Base-by-base conservation (phyloP, 1,140 invertebrate species). In the Trachelipus rathkii region DNA sequence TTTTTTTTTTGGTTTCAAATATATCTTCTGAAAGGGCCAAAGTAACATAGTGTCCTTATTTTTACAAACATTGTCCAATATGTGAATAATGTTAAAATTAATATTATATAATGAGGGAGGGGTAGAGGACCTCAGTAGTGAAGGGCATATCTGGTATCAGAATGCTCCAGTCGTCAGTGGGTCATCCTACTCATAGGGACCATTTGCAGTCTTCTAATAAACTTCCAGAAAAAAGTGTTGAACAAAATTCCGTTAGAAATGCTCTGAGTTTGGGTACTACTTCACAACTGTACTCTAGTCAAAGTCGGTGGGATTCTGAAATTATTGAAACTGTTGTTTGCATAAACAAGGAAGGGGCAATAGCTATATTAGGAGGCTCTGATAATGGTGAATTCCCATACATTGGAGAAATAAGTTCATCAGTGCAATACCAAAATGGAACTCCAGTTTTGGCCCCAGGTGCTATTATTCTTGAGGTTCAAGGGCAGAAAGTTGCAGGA, bases 401-500 rank as follows among this genome's bases (percentile, higher is more conserved):
- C 82, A 78, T 89, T 44, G 86, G 85, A 68, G 78, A 82, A 78
- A 78, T 83, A 77, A 81, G 80, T 75, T 67, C 80, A 76, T 83
- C 85, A 9, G 78, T 87, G 10, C 79, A 84, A 45, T 84, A 86
- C 75, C 83, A 84, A 73, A 85, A 85, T 80, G 85, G 87, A 72
- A 84, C 83, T 75, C 87, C 87, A 69, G 77, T 83, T 13, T 83
- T 87, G 67, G 82, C 84, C 69, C 80, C 84, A 73, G 88, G 86
- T 5, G 88, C 89, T 82, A 85, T 90, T 71, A 83, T 90, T 70
- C 79, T 90, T 71, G 89, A 90, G 82, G 86, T 90, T 71, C 88
- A 91, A 83, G 89, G 88, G 50, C 88, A 89, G 82, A 88, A 88
- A 84, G 87, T 90, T 76, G 87, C 89, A 73, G 89, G 89, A 44